Percentiles rank a stretch among this genome's conserved stretches.
Conservation (phyloP, 2,113 vertebrate species). For the Spheniscus mendiculus region DNA sequence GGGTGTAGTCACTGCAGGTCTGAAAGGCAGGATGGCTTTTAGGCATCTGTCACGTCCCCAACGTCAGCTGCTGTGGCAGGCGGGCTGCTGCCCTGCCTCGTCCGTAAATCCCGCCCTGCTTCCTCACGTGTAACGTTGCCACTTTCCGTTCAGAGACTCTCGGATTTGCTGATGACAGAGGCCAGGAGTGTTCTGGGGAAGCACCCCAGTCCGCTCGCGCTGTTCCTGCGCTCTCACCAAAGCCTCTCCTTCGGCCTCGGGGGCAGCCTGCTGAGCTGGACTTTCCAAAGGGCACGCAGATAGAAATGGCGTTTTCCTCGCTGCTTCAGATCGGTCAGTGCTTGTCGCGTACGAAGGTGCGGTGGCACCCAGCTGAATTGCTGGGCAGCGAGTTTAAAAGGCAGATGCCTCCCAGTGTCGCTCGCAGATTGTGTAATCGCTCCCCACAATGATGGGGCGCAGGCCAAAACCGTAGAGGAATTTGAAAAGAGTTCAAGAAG, state of each 20-base stretch:
- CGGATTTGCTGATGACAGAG: neutral
- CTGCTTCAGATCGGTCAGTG: neutral
- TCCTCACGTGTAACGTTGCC: no score
- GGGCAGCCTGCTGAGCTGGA: neutral
- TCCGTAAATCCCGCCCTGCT: fast-evolving
- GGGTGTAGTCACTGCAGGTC: fast-evolving
- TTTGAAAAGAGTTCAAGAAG: neutral
- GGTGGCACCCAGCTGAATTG: neutral
- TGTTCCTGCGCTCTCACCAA: neutral
- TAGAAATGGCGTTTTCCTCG: neutral
- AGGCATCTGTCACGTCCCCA: fast-evolving
- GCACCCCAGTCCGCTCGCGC: no score
- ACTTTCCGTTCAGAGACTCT: neutral
- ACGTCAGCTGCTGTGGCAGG: neutral
- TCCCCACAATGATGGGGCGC: neutral
- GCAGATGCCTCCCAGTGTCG: neutral
- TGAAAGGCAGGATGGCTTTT: neutral
- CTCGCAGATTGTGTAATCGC: neutral
- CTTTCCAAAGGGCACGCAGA: neutral
- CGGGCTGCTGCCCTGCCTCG: neutral
- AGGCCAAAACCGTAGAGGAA: neutral
- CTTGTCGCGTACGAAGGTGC: fast-evolving
- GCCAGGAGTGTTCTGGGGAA: neutral
- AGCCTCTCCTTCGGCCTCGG: neutral
- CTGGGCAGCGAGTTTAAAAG: neutral